Conservation (phyloP, 2,797 vertebrate species). For the Coccyzus lansbergi region DNA sequence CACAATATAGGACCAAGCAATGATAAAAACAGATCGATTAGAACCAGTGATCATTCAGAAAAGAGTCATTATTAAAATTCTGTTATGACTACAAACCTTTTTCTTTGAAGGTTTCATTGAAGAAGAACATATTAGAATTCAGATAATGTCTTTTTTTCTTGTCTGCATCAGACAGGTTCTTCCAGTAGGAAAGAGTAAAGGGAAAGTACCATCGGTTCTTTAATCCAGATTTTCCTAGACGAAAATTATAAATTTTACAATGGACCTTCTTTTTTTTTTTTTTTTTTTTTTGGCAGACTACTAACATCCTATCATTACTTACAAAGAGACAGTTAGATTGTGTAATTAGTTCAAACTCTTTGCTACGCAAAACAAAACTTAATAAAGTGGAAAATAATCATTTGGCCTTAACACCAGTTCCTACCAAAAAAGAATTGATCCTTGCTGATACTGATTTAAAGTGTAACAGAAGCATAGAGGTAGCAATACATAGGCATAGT, state of each 20-base stretch:
- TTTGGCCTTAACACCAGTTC: not conserved
- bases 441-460: not conserved
- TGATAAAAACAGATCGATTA: not conserved
- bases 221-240: conserved; percentile 62
- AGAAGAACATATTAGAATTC: conserved; percentile 39
- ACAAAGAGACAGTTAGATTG: not conserved
- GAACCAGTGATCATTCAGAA: not conserved
- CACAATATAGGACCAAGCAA: not conserved
- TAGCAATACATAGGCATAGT: not conserved
- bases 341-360: not conserved
- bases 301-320: not conserved
- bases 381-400: not conserved
- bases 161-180: conserved; percentile 13
- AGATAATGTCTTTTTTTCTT: not conserved
- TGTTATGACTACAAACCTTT: conserved; percentile 62
- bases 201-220: conserved; percentile 74
- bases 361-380: not conserved
- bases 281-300: not conserved
- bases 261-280: not conserved
- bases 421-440: not conserved
- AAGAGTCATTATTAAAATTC: not conserved
- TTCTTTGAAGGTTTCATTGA: conserved; percentile 13
- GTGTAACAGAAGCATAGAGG: not conserved
- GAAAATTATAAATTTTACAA: not conserved
- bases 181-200: conserved; percentile 73